Percentiles rank a stretch among this genome's conserved stretches.
These are phyloP conservation scores for Drosophila nigricruria DNA, from an alignment of 2,888 invertebrate genomes.

Conservation along the genomic window DNA sequence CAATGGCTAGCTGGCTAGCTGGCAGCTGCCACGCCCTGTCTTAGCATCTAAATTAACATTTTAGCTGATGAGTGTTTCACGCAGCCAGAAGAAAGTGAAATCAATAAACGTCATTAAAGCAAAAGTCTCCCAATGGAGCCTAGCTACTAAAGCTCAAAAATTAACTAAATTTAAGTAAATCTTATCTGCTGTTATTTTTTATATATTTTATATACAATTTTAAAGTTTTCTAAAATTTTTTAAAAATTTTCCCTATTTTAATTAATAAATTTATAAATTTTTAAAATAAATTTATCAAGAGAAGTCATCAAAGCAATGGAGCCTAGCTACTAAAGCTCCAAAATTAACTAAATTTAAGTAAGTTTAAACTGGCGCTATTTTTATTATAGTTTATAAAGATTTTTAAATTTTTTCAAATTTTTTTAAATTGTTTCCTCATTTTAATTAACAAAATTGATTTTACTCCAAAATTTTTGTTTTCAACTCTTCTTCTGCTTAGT, in stretches of 20 bases:
- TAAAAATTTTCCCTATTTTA: neutral
- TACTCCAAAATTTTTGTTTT: neutral
- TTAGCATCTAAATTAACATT: constrained; percentile 64
- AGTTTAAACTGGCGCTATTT: neutral
- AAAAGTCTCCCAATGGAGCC: neutral
- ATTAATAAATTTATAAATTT: neutral
- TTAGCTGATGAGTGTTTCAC: constrained; percentile 57
- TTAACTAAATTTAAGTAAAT: neutral
- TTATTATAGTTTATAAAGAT: neutral
- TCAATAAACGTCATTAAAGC: constrained; percentile 43
- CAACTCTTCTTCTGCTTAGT: neutral
- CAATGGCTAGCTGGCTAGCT: constrained; percentile 7
- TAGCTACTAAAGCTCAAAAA: neutral
- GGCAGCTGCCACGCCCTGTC: constrained; percentile 57
- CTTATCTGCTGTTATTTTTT: neutral
- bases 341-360: too few relatives aligned
- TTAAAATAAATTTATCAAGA: neutral
- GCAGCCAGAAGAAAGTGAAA: constrained; percentile 57
- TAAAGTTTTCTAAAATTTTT: neutral
- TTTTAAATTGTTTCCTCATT: neutral
- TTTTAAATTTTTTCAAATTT: neutral
- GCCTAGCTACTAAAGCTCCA: neutral
- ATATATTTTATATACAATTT: neutral
- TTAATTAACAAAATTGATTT: neutral
- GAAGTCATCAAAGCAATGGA: neutral